Evolutionary conservation across 2,888 invertebrate species (phyloP), one percentile per base, ranked within the genome.

Genomic region (Pandemis heparana): DNA sequence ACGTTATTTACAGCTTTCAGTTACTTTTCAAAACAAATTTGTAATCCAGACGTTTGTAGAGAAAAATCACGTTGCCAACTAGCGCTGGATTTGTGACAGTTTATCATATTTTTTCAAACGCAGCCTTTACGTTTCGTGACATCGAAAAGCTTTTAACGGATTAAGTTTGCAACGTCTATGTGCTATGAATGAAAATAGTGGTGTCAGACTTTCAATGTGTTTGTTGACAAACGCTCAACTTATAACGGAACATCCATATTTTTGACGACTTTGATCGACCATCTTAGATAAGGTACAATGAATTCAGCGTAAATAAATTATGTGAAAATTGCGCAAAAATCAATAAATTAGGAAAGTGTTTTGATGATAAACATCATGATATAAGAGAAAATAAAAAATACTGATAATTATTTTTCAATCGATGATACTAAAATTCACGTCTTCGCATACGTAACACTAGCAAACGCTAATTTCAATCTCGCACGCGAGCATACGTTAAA

Each of bases 91-190:
- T 51, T 69, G 59, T 71, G 63, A 67, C 39, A 63, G 16, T 71
- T 59, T 67, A 59, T 60, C 39, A 68, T 69, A 62, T 72, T 64
- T 63, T 70, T 75, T 53, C 51, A 51, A 63, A 53, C 32, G 39
- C 53, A 39, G 74, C 76, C 75, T 79, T 81, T 82, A 82, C 84
- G 79, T 80, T 83, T 81, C 83, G 79, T 83, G 85, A 90, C 89
- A 90, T 80, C 83, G 87, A 82, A 89, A 89, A 81, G 89, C 90
- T 89, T 88, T 89, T 84, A 89, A 78, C 79, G 82, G 81, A 81
- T 83, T 80, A 51, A 16, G 53, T 46, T 39, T 41, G 66, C 46
- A 59, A 23, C 32, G 53, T 46, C 9, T 43, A 43, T 51, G 18
- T 14, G 60, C 41, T 32, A 60, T 56, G 43, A 51, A 48, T 60